Evolutionary conservation across 2,797 vertebrate genomes (phyloP).

Genomic region (Spinibarbus caldwelli): DNA sequence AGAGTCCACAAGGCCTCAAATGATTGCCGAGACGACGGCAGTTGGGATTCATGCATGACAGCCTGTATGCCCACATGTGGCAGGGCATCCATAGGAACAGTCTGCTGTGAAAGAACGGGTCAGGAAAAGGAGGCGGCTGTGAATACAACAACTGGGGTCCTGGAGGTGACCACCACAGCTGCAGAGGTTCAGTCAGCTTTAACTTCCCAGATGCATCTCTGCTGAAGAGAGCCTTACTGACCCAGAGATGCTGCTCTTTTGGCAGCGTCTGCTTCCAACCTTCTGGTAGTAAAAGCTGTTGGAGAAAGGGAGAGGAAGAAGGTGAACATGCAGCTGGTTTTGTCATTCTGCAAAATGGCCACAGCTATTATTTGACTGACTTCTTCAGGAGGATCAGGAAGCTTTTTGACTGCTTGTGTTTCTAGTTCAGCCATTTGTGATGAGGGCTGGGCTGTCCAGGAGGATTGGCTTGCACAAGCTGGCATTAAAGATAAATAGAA

Average conservation of each 20-base stretch:
- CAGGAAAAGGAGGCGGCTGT: conserved; percentile 7
- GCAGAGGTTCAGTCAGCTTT: conserved; percentile 16
- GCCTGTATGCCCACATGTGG: conserved; percentile 28
- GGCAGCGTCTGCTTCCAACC: conserved; percentile 37
- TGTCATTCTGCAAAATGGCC: not conserved
- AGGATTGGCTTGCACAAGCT: too few relatives aligned
- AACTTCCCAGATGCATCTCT: conserved; percentile 1
- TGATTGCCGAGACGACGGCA: conserved; percentile 7
- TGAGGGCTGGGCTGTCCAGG: not conserved
- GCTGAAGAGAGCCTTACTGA: conserved; percentile 35
- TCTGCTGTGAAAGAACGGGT: conserved; percentile 32
- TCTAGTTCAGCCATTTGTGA: not conserved
- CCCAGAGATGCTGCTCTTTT: conserved; percentile 37
- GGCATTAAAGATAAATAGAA: not conserved
- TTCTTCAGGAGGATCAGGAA: conserved; percentile 3
- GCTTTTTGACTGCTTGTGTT: not conserved
- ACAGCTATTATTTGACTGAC: not conserved
- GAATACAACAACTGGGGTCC: not conserved
- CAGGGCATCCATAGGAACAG: conserved; percentile 47
- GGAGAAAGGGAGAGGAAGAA: not conserved
- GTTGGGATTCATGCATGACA: conserved; percentile 12
- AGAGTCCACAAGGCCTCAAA: conserved; percentile 25
- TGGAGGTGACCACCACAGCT: conserved; percentile 38
- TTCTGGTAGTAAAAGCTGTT: conserved; percentile 33
- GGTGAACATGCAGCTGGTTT: not conserved